Evolutionary conservation across 2,888 invertebrate genomes (phyloP), one percentile per base, ranked within the genome.

Genomic region (Ormyrus nitidulus): DNA sequence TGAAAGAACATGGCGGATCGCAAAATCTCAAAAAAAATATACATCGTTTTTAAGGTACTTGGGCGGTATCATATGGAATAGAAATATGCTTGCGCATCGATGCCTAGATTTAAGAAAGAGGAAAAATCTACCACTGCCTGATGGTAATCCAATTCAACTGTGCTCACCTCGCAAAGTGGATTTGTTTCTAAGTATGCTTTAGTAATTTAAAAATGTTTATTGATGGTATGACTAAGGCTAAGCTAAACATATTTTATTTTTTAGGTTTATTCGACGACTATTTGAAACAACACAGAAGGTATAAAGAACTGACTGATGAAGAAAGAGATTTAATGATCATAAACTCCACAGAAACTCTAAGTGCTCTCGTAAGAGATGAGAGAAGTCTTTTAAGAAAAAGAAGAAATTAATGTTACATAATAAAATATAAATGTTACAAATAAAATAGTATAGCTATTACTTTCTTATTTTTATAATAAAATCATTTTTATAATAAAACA

Each of bases 321-420:
- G 56, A 56, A 56, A 56, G 13, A 56, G 56, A 56, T 56, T 4
- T 56, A 9, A 10, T 56, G n/a, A 56, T 56, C n/a, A 56, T n/a
- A 56, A 56, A 56, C 56, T 56, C 56, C n/a, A 56, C 56, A n/a
- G 56, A 56, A 6, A 56, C 56, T 56, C 56, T 56, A 13, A n/a
- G n/a, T n/a, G 56, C 13, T 13, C n/a, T 13, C 56, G 13, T 56
- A 11, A 56, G 56, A 11, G 56, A 56, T 5, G 56, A 11, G 56
- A 11, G 56, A 1, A 56, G 11, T 56, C 13, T 56, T 6, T 56
- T 6, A 56, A 1, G 4, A 8, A 56, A 2, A 56, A 56, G 2
- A 56, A 11, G 56, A 56, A 13, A 13, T n/a, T 6, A 56, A 56
- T 13, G n/a, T n/a, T n/a, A n/a, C n/a, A n/a, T n/a, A n/a, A n/a